Evolutionary conservation across 1,140 invertebrate species (phyloP).

Genomic region (Apis cerana): DNA sequence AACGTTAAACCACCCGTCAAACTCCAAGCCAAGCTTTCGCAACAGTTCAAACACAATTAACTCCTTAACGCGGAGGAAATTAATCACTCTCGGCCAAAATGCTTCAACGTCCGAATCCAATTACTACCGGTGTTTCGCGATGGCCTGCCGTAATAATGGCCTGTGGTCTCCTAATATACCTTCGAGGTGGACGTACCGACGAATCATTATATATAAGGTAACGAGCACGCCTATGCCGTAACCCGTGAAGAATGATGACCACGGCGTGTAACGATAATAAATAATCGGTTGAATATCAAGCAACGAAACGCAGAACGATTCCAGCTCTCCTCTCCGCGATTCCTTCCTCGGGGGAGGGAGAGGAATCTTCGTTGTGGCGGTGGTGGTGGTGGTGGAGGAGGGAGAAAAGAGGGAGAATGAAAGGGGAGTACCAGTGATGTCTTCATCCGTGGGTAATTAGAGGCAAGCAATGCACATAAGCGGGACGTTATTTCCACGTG

Average conservation of each 20-base stretch:
- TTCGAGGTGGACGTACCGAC: neutral
- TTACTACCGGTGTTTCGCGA: constrained; percentile 17
- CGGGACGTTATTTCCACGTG: constrained; percentile 52
- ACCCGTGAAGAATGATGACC: constrained; percentile 57
- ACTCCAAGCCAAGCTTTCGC: neutral
- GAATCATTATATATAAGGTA: constrained; percentile 48
- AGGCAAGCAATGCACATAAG: constrained; percentile 64
- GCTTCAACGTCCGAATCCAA: constrained; percentile 21
- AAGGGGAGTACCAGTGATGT: constrained; percentile 51
- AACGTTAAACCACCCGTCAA: constrained; percentile 9
- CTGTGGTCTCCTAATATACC: constrained; percentile 28
- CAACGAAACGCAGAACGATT: constrained; percentile 57
- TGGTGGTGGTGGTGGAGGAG: no score
- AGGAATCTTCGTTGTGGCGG: neutral
- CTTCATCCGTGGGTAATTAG: constrained; percentile 66
- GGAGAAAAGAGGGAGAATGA: neutral
- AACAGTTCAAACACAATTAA: constrained; percentile 23
- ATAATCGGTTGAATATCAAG: constrained; percentile 63
- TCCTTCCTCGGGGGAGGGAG: neutral
- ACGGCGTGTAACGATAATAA: constrained; percentile 52
- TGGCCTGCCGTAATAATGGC: neutral
- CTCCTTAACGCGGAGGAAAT: constrained; percentile 5
- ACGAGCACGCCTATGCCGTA: constrained; percentile 55
- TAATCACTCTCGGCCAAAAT: constrained; percentile 13
- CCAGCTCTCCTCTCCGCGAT: constrained; percentile 18